A percentile compares a stretch with the other conserved stretches of the same genome.
Conservation (phyloP, 2,797 vertebrate species). For the Mus minutoides region DNA sequence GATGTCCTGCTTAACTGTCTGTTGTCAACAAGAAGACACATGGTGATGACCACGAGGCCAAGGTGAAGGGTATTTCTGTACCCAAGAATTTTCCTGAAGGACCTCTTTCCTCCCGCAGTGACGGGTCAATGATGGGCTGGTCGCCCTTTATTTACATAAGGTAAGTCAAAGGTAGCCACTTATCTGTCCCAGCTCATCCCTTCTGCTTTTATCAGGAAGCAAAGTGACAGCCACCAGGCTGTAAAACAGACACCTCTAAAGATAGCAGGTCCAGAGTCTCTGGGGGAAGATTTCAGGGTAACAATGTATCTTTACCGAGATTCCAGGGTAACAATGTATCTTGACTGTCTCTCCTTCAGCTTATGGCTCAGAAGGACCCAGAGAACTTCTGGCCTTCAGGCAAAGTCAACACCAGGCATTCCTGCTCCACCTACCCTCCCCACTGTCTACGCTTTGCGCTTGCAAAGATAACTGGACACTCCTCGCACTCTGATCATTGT, state of each 20-base stretch:
- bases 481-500: neutral
- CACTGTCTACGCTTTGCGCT: fast-evolving
- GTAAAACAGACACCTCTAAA: neutral
- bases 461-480: neutral
- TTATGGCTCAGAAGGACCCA: neutral
- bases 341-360: neutral
- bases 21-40: neutral
- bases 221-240: neutral
- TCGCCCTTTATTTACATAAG: neutral
- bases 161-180: constrained; percentile 59
- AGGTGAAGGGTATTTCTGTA: neutral
- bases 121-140: neutral
- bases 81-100: neutral
- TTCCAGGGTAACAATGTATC: neutral
- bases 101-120: neutral
- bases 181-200: neutral
- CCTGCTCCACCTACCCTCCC: neutral
- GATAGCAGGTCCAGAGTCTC: neutral
- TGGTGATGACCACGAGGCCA: neutral
- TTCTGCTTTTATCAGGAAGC: neutral
- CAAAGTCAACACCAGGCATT: neutral
- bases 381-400: neutral
- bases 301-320: neutral
- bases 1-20: fast-evolving
- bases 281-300: neutral